Conservation (phyloP, 2,888 invertebrate genomes). For the Ophioninae sp. region DNA sequence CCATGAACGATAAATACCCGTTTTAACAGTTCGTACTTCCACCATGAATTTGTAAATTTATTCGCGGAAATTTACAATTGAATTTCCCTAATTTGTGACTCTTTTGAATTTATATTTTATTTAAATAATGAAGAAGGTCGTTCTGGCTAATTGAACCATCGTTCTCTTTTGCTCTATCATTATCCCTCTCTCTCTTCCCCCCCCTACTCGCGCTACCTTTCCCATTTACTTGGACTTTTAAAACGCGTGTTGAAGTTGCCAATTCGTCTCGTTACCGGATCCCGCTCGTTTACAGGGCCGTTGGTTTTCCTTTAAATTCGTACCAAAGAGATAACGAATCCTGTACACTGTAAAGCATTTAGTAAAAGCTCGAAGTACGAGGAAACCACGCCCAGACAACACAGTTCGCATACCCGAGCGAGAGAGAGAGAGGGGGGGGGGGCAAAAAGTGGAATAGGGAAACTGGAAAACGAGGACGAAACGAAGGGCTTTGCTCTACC, state of each 20-base stretch:
- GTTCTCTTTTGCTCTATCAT: no score
- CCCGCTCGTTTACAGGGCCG: constrained; percentile 17
- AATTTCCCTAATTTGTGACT: no score
- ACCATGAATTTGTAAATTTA: no score
- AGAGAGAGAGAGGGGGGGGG: background rate
- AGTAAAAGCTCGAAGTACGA: constrained; percentile 10
- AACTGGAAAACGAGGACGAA: constrained; percentile 6
- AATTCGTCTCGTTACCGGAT: constrained; percentile 51
- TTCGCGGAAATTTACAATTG: no score
- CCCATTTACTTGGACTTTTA: background rate
- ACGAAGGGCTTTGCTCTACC: background rate
- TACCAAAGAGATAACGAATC: constrained; percentile 9
- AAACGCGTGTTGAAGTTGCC: constrained; percentile 44
- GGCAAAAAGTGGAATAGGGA: background rate
- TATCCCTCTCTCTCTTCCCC: constrained; percentile 2
- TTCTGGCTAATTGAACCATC: background rate
- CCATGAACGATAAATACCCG: no score
- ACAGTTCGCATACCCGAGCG: background rate
- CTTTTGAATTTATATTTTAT: background rate
- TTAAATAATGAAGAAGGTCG: no score
- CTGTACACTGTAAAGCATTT: constrained; percentile 1
- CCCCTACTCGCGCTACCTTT: background rate
- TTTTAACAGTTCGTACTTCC: no score
- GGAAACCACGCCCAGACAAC: constrained; percentile 22
- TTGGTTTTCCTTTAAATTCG: constrained; percentile 46